Percentiles rank a stretch among this genome's conserved stretches.
Conservation (phyloP, 1,140 invertebrate genomes). For the Scylla paramamosain region DNA sequence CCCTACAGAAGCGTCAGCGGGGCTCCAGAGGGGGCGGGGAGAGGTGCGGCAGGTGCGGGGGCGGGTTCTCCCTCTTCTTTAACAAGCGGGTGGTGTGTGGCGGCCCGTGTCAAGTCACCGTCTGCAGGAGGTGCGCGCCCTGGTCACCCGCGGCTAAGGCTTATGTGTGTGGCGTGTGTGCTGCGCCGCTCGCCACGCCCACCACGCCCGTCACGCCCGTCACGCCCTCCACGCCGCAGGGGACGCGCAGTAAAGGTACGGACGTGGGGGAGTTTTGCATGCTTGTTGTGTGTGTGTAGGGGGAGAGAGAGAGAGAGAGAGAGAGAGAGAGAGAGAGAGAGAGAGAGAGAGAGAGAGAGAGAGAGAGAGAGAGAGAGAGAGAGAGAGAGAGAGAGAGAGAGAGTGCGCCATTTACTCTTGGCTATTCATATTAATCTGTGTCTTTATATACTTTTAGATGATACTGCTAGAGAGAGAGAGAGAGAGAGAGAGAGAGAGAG, state of each 20-base stretch:
- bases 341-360: too few relatives aligned
- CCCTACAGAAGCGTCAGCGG: neutral
- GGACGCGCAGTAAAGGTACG: neutral
- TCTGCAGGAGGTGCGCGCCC: constrained; percentile 77
- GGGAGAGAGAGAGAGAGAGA: neutral
- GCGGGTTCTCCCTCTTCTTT: constrained; percentile 76
- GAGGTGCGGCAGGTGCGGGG: constrained; percentile 65
- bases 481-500: too few relatives aligned
- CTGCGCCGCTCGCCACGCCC: constrained; percentile 48
- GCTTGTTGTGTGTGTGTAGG: neutral
- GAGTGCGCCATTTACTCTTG: too few relatives aligned
- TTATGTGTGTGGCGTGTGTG: constrained; percentile 75
- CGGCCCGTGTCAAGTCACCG: constrained; percentile 57
- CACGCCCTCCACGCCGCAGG: neutral
- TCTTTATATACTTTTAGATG: too few relatives aligned
- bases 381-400: too few relatives aligned
- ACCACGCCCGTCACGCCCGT: neutral
- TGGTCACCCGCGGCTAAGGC: constrained; percentile 71
- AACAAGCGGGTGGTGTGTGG: constrained; percentile 76
- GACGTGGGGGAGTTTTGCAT: neutral
- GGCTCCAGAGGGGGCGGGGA: neutral
- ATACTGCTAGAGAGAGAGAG: too few relatives aligned
- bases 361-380: too few relatives aligned
- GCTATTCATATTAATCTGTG: too few relatives aligned
- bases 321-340: too few relatives aligned